A percentile compares a stretch with the other conserved stretches of the same genome.
Evolutionary conservation across 1,140 invertebrate species (phyloP).

Genomic region (Listronotus bonariensis): DNA sequence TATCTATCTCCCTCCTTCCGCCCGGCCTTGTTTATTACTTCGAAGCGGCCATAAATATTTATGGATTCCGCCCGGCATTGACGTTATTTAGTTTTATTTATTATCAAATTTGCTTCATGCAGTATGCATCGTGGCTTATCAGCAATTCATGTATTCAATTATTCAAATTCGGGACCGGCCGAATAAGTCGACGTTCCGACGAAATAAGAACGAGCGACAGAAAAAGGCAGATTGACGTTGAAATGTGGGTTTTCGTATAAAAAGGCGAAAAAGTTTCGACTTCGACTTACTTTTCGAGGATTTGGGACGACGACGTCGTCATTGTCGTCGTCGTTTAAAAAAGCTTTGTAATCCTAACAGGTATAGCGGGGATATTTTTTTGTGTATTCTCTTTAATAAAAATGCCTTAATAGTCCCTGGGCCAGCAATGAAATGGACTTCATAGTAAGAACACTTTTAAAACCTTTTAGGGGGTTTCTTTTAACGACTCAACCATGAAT

Average conservation of each 20-base stretch:
- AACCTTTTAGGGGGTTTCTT: too few relatives aligned
- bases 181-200: constrained; percentile 17
- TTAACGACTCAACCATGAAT: too few relatives aligned
- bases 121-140: constrained; percentile 55
- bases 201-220: constrained; percentile 37
- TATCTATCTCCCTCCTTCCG: constrained; percentile 24
- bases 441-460: too few relatives aligned
- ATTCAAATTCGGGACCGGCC: constrained; percentile 52
- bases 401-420: too few relatives aligned
- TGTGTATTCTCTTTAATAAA: too few relatives aligned
- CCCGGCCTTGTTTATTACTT: constrained; percentile 46
- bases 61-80: constrained; percentile 50
- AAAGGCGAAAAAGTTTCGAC: constrained; percentile 2
- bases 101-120: constrained; percentile 57
- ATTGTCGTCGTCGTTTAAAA: too few relatives aligned
- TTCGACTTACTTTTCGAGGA: too few relatives aligned
- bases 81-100: constrained; percentile 56
- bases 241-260: constrained; percentile 45
- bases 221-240: constrained; percentile 48
- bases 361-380: too few relatives aligned
- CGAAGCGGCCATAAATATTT: constrained; percentile 52
- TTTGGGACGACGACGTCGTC: too few relatives aligned
- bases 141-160: constrained; percentile 57
- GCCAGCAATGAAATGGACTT: too few relatives aligned
- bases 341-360: too few relatives aligned